Conservation (phyloP, 2,888 invertebrate genomes). For the Himalopsyche tibetana region DNA sequence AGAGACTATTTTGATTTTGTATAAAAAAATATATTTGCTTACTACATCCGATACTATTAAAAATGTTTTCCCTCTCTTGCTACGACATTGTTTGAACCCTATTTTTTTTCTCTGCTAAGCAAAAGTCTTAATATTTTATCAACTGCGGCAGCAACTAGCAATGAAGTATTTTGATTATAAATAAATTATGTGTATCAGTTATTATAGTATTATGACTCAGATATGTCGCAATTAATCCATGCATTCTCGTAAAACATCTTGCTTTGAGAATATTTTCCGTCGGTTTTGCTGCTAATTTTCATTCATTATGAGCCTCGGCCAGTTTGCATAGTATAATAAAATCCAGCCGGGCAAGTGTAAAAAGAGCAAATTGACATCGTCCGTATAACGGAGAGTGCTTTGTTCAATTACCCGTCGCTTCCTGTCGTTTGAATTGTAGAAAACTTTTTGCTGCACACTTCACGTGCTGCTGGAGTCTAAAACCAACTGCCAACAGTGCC, state of each 20-base stretch:
- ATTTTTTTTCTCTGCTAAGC: too few species aligned
- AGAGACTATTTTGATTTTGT: too few species aligned
- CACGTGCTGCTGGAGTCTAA: not conserved
- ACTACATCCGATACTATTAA: too few species aligned
- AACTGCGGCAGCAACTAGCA: too few species aligned
- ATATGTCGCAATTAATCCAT: too few species aligned
- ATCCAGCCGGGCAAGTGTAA: not conserved
- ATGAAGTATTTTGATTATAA: too few species aligned
- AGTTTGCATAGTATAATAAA: slow-evolving; percentile 13
- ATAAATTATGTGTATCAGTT: too few species aligned
- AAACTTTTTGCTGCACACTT: slow-evolving; percentile 6
- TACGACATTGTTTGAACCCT: too few species aligned
- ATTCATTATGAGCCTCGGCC: not conserved
- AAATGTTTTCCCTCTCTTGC: too few species aligned
- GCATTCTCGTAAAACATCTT: not conserved
- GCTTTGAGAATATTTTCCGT: not conserved
- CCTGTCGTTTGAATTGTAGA: not conserved
- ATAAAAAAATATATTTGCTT: too few species aligned
- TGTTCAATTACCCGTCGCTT: slow-evolving; percentile 51
- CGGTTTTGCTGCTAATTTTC: not conserved
- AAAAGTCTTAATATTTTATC: too few species aligned
- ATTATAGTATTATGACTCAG: too few species aligned
- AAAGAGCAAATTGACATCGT: slow-evolving; percentile 44
- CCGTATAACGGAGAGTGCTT: slow-evolving; percentile 38
- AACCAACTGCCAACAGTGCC: not conserved